Percentiles rank a stretch among this genome's conserved stretches.
These are phyloP conservation scores for Ceraclea dissimilis DNA, from an alignment of 2,888 invertebrate species.

Conservation along the genomic window DNA sequence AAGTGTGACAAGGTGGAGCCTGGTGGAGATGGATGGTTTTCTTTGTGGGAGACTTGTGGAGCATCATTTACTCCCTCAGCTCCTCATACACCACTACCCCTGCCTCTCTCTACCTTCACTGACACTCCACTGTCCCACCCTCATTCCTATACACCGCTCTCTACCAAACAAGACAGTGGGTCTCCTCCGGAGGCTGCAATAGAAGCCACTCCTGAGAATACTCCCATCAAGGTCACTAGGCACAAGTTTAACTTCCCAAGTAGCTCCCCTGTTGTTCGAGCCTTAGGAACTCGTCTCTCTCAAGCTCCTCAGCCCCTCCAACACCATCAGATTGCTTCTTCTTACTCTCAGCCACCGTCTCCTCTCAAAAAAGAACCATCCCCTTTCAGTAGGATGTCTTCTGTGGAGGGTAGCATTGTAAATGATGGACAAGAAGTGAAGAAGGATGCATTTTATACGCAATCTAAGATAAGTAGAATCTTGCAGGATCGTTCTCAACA, in stretches of 20 bases:
- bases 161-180: constrained; percentile 43
- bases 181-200: constrained; percentile 82
- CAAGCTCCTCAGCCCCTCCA: constrained; percentile 34
- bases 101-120: constrained; percentile 20
- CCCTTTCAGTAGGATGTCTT: constrained; percentile 42
- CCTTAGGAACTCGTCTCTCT: constrained; percentile 45
- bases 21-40: constrained; percentile 42
- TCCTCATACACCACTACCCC: constrained; percentile 44
- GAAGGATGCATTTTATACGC: constrained; percentile 29
- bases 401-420: constrained; percentile 24
- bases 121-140: constrained; percentile 15
- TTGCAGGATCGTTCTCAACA: constrained; percentile 41
- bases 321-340: constrained; percentile 46
- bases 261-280: constrained; percentile 60
- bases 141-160: constrained; percentile 17
- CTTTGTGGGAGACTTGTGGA: constrained; percentile 40
- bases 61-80: constrained; percentile 36
- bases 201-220: constrained; percentile 85
- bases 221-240: constrained; percentile 57
- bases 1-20: constrained; percentile 30
- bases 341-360: constrained; percentile 59
- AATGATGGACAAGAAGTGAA: constrained; percentile 29
- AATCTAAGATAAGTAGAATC: constrained; percentile 41
- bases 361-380: constrained; percentile 58
- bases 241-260: constrained; percentile 45